Evolutionary conservation across 2,797 vertebrate species (phyloP), one percentile per base, ranked within the genome.

Genomic region (Rhabdomys pumilio): DNA sequence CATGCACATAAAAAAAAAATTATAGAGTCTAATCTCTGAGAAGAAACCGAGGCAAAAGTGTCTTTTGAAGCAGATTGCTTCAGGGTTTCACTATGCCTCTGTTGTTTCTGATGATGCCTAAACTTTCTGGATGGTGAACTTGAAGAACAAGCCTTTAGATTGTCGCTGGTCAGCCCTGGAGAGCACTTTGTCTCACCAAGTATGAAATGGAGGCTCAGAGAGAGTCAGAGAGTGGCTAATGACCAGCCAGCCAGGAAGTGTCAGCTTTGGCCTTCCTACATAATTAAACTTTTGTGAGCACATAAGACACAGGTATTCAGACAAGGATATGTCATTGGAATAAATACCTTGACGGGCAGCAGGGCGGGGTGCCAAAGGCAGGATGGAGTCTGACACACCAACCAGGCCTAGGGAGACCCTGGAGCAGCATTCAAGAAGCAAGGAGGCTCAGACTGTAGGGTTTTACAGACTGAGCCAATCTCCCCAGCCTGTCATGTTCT

Each of bases 311-410:
- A 2, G 83, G 20, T 41, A 17, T 38, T 22, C 12, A 85, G 20
- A 85, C 12, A 10, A 29, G 24, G 69, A 14, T 50, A 9, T 0
- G 1, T 31, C 26, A 0, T 0, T 3, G 29, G 76, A 73, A 38
- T 53, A 31, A 47, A 69, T 0, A 9, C 0, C 6, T 3, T 1
- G 31, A 31, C 38, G 19, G 24, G 29, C 4, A 10, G 24, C 3
- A 26, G 31, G 31, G 12, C n/a, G 13, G 61, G 24, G 12, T 26
- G 59, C 0, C 15, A 26, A 38, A 7, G 19, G 47, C 44, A 53
- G 4, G 0, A 19, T 5, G 0, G 5, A 15, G 59, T 4, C 47
- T 53, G 67, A 6, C 55, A 2, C 0, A 0, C 11, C 61, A 69
- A 2, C 50, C 26, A 3, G 67, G 22, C 6, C 0, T 2, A 0